phyloP scores from a whole-genome alignment of 1,140 invertebrate species.

The Oncopodura yosiiana region DNA sequence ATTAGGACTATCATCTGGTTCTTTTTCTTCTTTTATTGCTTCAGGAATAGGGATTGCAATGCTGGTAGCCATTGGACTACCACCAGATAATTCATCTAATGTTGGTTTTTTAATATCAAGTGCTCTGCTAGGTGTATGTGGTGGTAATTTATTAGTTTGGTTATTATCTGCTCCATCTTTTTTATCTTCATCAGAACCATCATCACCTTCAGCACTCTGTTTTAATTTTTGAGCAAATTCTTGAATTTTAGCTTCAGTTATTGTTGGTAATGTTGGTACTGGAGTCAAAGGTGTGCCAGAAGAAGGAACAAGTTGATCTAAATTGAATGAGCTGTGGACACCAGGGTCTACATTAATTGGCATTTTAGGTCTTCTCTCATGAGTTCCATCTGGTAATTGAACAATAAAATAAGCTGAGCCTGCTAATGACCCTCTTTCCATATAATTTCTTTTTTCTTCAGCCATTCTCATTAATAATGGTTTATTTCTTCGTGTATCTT shows the following conservation, averaged over 20 bases:
- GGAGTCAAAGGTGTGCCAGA: slow-evolving; percentile 56
- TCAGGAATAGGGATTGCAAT: slow-evolving; percentile 24
- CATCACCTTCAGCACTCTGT: slow-evolving; percentile 44
- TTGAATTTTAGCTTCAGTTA: slow-evolving; percentile 54
- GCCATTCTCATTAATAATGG: slow-evolving; percentile 69
- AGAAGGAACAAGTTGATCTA: slow-evolving; percentile 55
- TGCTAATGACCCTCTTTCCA: slow-evolving; percentile 76
- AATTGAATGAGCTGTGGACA: slow-evolving; percentile 79
- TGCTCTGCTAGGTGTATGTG: no score
- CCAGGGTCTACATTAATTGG: slow-evolving; percentile 79
- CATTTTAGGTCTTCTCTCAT: slow-evolving; percentile 74
- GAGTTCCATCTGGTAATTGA: slow-evolving; percentile 74
- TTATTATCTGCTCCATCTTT: slow-evolving; percentile 2
- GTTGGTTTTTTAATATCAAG: no score
- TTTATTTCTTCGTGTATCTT: slow-evolving; percentile 30
- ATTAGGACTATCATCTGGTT: slow-evolving; percentile 2
- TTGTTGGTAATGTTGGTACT: slow-evolving; percentile 69
- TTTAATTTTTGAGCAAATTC: no score
- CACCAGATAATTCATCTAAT: no score
- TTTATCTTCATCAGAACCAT: not conserved
- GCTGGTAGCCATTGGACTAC: no score
- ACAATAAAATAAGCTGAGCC: slow-evolving; percentile 74
- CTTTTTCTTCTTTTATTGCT: slow-evolving; percentile 23
- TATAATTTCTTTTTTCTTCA: slow-evolving; percentile 75
- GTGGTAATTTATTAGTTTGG: no score